phyloP scores from a whole-genome alignment of 2,113 vertebrate species.

The Solea senegalensis region DNA sequence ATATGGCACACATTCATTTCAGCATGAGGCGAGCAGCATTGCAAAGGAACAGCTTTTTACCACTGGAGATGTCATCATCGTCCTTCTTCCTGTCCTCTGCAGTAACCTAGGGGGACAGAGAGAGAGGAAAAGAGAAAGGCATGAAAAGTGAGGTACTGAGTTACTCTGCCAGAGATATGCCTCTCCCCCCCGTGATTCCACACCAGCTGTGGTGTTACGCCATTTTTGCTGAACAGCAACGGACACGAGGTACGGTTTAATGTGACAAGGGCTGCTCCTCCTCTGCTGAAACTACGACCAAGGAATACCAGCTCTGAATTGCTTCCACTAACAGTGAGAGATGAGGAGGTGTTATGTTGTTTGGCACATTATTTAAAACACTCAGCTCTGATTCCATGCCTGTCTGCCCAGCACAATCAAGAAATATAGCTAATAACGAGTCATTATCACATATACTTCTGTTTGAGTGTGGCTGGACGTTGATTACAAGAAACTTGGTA shows the following conservation, averaged over 20 bases:
- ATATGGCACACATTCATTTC: slow-evolving; percentile 2
- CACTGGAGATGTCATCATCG: slow-evolving; percentile 46
- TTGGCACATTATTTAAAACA: slow-evolving; percentile 47
- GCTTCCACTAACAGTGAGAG: slow-evolving; percentile 47
- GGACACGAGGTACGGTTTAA: slow-evolving; percentile 55
- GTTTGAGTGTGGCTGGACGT: background rate
- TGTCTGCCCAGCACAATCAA: slow-evolving; percentile 31
- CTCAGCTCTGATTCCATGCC: slow-evolving; percentile 50
- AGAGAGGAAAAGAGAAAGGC: slow-evolving; percentile 32
- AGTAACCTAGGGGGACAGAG: slow-evolving; percentile 72
- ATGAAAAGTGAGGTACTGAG: slow-evolving; percentile 58
- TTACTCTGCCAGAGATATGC: slow-evolving; percentile 46
- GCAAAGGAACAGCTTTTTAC: slow-evolving; percentile 61
- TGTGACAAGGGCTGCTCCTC: slow-evolving; percentile 67
- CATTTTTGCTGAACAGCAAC: slow-evolving; percentile 45
- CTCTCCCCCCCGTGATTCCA: slow-evolving; percentile 64
- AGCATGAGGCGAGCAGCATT: slow-evolving; percentile 5
- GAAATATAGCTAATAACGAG: slow-evolving; percentile 36
- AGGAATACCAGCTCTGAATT: slow-evolving; percentile 65
- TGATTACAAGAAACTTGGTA: background rate
- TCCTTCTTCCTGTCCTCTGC: slow-evolving; percentile 76
- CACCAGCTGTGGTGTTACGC: slow-evolving; percentile 68
- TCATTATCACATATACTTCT: slow-evolving; percentile 35
- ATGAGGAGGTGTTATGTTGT: slow-evolving; percentile 56
- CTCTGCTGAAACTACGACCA: slow-evolving; percentile 58